A percentile compares a stretch with the other conserved stretches of the same genome.
phyloP scores from a whole-genome alignment of 2,888 invertebrate genomes.

The Pegoplata infirma region DNA sequence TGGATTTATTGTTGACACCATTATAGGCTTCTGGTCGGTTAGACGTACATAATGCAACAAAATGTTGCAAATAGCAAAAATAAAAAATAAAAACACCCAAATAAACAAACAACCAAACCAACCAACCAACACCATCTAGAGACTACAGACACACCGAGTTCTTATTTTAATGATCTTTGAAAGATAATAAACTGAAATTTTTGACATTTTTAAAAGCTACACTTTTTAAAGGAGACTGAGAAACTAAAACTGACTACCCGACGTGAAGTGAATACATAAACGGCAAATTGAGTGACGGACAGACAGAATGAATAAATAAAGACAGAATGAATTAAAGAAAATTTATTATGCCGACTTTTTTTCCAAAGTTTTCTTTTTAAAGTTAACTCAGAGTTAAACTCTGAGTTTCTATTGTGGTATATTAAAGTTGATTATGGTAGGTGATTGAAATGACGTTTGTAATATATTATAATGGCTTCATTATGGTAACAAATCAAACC shows the following conservation, averaged over 20 bases:
- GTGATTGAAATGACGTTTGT: slow-evolving; percentile 62
- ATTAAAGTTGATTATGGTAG: slow-evolving; percentile 55
- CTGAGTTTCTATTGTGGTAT: slow-evolving; percentile 39
- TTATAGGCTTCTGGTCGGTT: slow-evolving; percentile 64
- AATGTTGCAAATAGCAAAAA: slow-evolving; percentile 30
- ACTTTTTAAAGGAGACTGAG: slow-evolving; percentile 3
- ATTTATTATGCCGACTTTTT: slow-evolving; percentile 51
- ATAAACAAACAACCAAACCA: not conserved
- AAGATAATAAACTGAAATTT: slow-evolving; percentile 64
- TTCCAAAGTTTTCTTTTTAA: slow-evolving; percentile 19
- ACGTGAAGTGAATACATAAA: slow-evolving; percentile 8
- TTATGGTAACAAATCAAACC: slow-evolving; percentile 60
- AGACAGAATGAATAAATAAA: not conserved
- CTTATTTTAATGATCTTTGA: slow-evolving; percentile 60
- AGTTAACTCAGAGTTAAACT: not conserved
- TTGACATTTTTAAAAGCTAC: slow-evolving; percentile 64
- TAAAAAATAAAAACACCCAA: not conserved
- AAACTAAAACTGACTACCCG: not conserved
- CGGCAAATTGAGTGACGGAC: not conserved
- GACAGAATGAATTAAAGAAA: slow-evolving; percentile 24
- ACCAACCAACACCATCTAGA: not conserved
- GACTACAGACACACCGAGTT: slow-evolving; percentile 25
- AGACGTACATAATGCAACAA: slow-evolving; percentile 19
- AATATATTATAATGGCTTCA: slow-evolving; percentile 64
- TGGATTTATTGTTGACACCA: slow-evolving; percentile 67